Evolutionary conservation across 1,140 invertebrate genomes (phyloP).

Genomic region (Sycophila sp.): DNA sequence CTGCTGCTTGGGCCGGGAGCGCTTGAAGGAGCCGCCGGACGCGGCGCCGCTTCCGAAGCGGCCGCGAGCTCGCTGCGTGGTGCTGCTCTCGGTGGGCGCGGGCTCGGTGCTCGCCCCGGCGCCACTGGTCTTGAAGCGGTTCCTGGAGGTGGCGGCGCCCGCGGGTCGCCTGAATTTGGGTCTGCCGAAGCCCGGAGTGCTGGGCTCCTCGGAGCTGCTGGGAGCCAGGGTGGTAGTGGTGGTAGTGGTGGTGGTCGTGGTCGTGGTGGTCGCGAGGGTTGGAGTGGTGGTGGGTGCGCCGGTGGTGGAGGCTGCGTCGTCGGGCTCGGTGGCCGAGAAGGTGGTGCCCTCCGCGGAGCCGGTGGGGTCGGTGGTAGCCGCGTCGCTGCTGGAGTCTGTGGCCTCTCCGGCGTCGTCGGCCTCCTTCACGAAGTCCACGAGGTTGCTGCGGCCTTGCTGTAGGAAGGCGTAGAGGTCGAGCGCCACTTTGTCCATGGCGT

Average conservation of each 20-base stretch:
- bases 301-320: slow-evolving; percentile 60
- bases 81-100: slow-evolving; percentile 47
- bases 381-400: slow-evolving; percentile 56
- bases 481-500: slow-evolving; percentile 82
- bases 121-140: slow-evolving; percentile 44
- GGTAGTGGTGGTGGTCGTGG: slow-evolving; percentile 46
- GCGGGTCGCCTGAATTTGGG: slow-evolving; percentile 1
- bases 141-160: background rate
- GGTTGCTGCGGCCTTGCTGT: slow-evolving; percentile 76
- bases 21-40: slow-evolving; percentile 50
- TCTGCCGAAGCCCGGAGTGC: slow-evolving; percentile 41
- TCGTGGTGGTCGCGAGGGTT: slow-evolving; percentile 68
- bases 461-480: slow-evolving; percentile 82
- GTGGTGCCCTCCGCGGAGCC: slow-evolving; percentile 69
- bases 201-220: slow-evolving; percentile 47
- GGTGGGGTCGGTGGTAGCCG: slow-evolving; percentile 69
- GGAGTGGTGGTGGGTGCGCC: slow-evolving; percentile 63
- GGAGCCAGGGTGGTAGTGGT: slow-evolving; percentile 49
- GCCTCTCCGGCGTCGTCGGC: slow-evolving; percentile 51
- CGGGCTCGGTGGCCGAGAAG: slow-evolving; percentile 61
- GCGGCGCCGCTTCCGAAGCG: slow-evolving; percentile 50
- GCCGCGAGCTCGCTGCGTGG: slow-evolving; percentile 48
- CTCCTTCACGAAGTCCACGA: slow-evolving; percentile 65
- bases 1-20: slow-evolving; percentile 49
- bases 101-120: slow-evolving; percentile 46